A percentile compares a stretch with the other conserved stretches of the same genome.
Evolutionary conservation across 2,797 vertebrate species (phyloP).

Genomic region (Spheniscus humboldti): DNA sequence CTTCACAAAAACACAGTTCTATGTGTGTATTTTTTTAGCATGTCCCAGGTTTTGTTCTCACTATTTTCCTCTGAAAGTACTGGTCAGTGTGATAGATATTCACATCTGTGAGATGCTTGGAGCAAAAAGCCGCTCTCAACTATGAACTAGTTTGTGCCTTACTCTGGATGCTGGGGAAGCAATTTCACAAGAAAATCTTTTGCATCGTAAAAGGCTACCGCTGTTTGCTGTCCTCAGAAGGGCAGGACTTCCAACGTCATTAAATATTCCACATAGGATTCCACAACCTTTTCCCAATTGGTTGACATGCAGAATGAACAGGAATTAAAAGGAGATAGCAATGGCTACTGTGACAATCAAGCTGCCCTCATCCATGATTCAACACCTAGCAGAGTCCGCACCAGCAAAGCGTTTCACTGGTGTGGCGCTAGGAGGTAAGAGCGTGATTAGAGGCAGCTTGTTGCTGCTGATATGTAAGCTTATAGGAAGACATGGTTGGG

Average conservation of each 20-base stretch:
- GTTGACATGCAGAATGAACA: not conserved
- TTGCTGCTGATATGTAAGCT: not conserved
- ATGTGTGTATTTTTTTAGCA: not conserved
- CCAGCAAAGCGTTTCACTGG: not conserved
- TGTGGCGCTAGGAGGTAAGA: no score
- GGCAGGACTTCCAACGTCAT: not conserved
- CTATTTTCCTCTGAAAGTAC: not conserved
- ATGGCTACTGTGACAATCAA: not conserved
- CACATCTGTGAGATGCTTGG: not conserved
- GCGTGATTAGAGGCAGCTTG: fast-evolving
- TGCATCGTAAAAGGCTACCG: not conserved
- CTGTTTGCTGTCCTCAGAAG: not conserved
- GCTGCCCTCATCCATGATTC: not conserved
- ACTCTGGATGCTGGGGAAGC: not conserved
- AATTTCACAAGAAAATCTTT: not conserved
- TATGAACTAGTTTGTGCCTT: not conserved
- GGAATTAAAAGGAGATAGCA: not conserved
- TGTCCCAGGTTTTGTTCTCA: not conserved
- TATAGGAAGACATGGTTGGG: not conserved
- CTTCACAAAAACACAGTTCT: not conserved
- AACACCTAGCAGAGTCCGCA: not conserved
- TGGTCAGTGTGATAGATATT: not conserved
- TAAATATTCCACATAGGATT: not conserved
- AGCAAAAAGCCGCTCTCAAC: not conserved
- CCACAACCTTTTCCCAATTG: not conserved